phyloP scores from a whole-genome alignment of 2,888 invertebrate genomes.

The Noctua janthe region DNA sequence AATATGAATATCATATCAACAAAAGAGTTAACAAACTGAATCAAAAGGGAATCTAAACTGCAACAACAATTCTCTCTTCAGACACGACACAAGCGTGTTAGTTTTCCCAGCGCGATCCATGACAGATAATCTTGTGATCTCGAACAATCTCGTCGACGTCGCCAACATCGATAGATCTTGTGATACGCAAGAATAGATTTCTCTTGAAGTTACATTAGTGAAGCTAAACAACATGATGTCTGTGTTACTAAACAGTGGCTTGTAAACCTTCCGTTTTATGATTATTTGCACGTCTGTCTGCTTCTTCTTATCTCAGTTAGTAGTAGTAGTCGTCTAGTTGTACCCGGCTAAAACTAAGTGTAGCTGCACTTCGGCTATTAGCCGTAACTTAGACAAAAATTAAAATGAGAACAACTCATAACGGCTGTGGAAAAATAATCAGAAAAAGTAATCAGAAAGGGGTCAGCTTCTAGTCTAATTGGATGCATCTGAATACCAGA shows the following conservation, averaged over 20 bases:
- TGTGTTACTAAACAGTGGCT: not conserved
- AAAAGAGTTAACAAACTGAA: not conserved
- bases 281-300: conserved; percentile 5
- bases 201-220: conserved; percentile 51
- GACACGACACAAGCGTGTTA: conserved; percentile 10
- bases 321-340: too few relatives aligned
- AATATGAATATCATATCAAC: not conserved
- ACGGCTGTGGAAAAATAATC: not conserved
- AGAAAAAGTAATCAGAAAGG: too few relatives aligned
- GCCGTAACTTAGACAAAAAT: not conserved
- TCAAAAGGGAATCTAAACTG: not conserved
- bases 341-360: too few relatives aligned
- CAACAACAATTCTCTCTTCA: conserved; percentile 4
- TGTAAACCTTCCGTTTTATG: conserved; percentile 1
- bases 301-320: not conserved
- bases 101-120: conserved; percentile 23
- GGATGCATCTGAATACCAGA: not conserved
- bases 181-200: conserved; percentile 45
- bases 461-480: not conserved
- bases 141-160: conserved; percentile 38
- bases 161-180: conserved; percentile 42
- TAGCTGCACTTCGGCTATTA: too few relatives aligned
- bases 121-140: conserved; percentile 52
- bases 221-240: conserved; percentile 25
- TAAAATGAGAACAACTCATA: not conserved